Evolutionary conservation across 2,113 vertebrate species (phyloP).

Genomic region (Amblyopsis rosae): DNA sequence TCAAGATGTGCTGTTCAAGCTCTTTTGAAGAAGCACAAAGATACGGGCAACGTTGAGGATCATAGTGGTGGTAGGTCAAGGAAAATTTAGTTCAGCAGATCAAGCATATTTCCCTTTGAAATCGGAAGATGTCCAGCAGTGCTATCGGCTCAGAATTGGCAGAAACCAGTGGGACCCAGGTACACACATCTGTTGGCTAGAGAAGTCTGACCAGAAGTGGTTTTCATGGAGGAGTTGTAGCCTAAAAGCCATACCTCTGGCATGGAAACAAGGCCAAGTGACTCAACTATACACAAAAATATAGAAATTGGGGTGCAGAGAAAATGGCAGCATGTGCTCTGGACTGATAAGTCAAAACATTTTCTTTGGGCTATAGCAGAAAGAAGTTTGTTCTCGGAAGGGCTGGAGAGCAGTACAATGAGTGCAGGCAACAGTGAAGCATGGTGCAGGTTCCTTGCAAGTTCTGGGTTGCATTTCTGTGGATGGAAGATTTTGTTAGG

Average conservation of each 20-base stretch:
- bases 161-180: too few species aligned
- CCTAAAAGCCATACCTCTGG: slow-evolving; percentile 10
- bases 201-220: slow-evolving; percentile 18
- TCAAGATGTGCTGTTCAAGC: slow-evolving; percentile 17
- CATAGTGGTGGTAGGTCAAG: too few species aligned
- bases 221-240: too few species aligned
- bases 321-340: slow-evolving; percentile 8
- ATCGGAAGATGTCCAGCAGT: too few species aligned
- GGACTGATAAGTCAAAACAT: slow-evolving; percentile 5
- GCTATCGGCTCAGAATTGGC: too few species aligned
- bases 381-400: not conserved
- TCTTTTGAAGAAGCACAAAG: not conserved
- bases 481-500: not conserved
- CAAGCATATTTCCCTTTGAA: too few species aligned
- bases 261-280: slow-evolving; percentile 12
- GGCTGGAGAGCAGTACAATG: not conserved
- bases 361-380: slow-evolving; percentile 10
- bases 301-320: not conserved
- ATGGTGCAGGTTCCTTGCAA: not conserved
- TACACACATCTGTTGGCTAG: not conserved
- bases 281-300: slow-evolving; percentile 7
- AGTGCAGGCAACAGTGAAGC: slow-evolving; percentile 1
- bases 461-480: slow-evolving; percentile 1
- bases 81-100: too few species aligned
- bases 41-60: too few species aligned